A percentile compares a stretch with the other conserved stretches of the same genome.
phyloP scores from a whole-genome alignment of 2,888 invertebrate species.

The Lasioglossum morio region DNA sequence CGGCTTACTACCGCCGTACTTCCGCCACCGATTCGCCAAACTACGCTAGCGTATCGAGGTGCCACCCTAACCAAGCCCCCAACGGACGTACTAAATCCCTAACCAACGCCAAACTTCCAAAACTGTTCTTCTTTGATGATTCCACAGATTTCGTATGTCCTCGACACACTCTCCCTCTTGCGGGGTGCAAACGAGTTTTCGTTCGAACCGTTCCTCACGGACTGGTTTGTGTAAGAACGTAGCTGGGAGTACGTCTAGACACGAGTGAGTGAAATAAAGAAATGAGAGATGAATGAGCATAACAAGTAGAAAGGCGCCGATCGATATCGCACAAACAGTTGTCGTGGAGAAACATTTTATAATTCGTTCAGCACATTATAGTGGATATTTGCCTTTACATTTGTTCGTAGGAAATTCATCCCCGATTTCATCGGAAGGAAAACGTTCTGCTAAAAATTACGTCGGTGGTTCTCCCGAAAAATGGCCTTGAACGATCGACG shows the following conservation, averaged over 20 bases:
- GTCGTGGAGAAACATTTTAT: too few species aligned
- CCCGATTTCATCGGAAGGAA: neutral
- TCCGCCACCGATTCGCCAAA: constrained; percentile 6
- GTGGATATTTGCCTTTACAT: too few species aligned
- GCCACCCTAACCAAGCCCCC: neutral
- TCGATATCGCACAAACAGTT: too few species aligned
- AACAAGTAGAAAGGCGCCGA: too few species aligned
- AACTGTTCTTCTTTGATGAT: neutral
- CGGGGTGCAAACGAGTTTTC: neutral
- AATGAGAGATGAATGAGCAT: too few species aligned
- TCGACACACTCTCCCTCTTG: neutral
- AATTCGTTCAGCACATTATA: too few species aligned
- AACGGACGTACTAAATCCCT: neutral
- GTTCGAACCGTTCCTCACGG: neutral
- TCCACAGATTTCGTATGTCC: neutral
- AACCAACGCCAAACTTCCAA: neutral
- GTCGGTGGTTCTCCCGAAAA: neutral
- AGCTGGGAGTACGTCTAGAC: too few species aligned
- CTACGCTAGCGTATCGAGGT: neutral
- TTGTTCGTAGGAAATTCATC: too few species aligned
- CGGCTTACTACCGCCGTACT: constrained; percentile 16
- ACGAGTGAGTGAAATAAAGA: too few species aligned
- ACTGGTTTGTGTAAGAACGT: neutral
- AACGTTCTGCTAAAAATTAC: neutral
- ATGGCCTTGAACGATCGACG: neutral